phyloP scores from a whole-genome alignment of 2,113 vertebrate species.

The Barbus barbus region DNA sequence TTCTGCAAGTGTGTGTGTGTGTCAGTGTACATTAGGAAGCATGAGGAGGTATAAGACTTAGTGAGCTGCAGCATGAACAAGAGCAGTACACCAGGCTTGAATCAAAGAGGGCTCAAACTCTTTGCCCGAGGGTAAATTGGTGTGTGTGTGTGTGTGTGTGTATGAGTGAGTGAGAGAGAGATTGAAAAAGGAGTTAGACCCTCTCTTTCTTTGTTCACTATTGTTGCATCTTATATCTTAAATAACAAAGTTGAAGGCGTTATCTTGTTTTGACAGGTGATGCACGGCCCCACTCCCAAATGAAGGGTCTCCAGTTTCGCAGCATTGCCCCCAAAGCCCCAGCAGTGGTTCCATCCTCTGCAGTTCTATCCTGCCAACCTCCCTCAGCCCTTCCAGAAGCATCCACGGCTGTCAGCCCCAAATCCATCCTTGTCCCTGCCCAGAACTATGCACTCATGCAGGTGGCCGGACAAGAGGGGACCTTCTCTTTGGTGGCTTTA shows the following conservation, averaged over 20 bases:
- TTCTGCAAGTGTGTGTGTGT: conserved; percentile 56
- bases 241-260: too few relatives aligned
- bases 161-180: not conserved
- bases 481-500: conserved; percentile 87
- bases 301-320: conserved; percentile 86
- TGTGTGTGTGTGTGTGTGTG: conserved; percentile 36
- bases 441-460: conserved; percentile 96
- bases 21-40: conserved; percentile 11
- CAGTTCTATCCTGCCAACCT: conserved; percentile 75
- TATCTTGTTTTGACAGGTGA: conserved; percentile 67
- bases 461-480: conserved; percentile 86
- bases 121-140: conserved; percentile 55
- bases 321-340: conserved; percentile 92
- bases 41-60: conserved; percentile 47
- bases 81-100: conserved; percentile 61
- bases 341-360: conserved; percentile 74
- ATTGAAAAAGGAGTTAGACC: not conserved
- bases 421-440: conserved; percentile 83
- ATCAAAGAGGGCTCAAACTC: conserved; percentile 69
- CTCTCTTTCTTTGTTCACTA: not conserved
- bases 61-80: conserved; percentile 62
- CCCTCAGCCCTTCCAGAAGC: conserved; percentile 77
- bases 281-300: conserved; percentile 66
- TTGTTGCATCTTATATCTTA: not conserved
- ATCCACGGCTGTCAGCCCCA: conserved; percentile 70